Evolutionary conservation across 2,113 vertebrate species (phyloP), one percentile per base, ranked within the genome.

Genomic region (Amphiprion ocellaris): DNA sequence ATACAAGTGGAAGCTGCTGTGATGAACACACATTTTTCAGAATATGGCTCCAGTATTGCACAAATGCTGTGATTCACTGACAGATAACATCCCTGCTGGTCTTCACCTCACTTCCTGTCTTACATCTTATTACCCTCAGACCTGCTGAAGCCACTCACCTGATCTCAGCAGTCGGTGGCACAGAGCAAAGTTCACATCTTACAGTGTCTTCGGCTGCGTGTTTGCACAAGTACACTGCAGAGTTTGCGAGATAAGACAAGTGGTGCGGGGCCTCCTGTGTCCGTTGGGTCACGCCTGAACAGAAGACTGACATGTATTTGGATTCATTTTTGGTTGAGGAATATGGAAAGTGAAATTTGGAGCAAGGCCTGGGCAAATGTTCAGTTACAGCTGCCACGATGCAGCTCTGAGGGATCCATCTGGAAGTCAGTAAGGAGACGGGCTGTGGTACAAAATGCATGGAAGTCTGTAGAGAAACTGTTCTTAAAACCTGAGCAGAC

Each of bases 181-280:
- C 10, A 39, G 69, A 53, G 21, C 70, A 82, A 88, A 90, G 83
- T 86, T 74, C 84, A 78, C 47, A 24, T 44, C 17, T 5, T 0
- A 3, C 4, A 21, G 12, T 41, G 9, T 54, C 54, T 46, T 39
- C 17, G 15, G 19, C 39, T 71, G 79, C 82, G 4, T 74, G 90
- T 82, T 90, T 81, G 79, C 61, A 82, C 90, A 90, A 24, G 79
- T 46, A 52, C 39, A 44, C 30, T 0, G 4, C 41, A 68, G 59
- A 64, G 16, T n/a, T 30, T 78, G 56, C 56, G 46, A 72, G 76
- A 77, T 84, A 66, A 79, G 50, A 30, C 4, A 14, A 69, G 12
- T 26, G 19, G 5, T 26, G 28, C 12, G 1, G 71, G 26, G 0
- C n/a, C 56, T 78, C 52, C 62, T 41, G 37, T 71, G 49, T 62